Evolutionary conservation across 2,113 vertebrate genomes (phyloP).

Genomic region (Catharus minimus): DNA sequence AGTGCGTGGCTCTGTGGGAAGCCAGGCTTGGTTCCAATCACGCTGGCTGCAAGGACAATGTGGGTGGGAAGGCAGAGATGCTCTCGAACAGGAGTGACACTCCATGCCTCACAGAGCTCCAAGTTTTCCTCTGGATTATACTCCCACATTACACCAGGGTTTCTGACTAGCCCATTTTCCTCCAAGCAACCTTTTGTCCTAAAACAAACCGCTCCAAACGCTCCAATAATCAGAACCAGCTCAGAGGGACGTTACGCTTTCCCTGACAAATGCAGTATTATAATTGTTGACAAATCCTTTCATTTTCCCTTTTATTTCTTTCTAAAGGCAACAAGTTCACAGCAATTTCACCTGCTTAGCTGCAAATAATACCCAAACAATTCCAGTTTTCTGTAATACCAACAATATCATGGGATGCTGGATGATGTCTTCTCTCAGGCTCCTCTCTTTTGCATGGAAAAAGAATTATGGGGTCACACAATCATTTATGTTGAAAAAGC

Average conservation of each 20-base stretch:
- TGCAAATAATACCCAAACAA: neutral
- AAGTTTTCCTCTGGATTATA: neutral
- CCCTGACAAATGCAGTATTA: neutral
- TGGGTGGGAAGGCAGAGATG: neutral
- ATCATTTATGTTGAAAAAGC: neutral
- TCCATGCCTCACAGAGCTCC: neutral
- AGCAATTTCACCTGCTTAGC: neutral
- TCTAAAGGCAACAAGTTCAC: neutral
- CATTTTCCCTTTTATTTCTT: neutral
- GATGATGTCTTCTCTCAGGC: neutral
- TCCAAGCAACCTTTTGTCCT: conserved; percentile 9
- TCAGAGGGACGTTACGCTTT: neutral
- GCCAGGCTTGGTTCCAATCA: neutral
- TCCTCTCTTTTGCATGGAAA: neutral
- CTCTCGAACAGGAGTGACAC: neutral
- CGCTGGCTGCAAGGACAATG: neutral
- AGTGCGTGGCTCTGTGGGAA: neutral
- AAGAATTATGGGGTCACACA: neutral
- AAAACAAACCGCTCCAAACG: conserved; percentile 17
- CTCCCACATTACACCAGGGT: neutral
- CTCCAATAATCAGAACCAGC: neutral
- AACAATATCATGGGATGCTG: neutral
- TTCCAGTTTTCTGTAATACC: neutral
- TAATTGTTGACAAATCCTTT: conserved; percentile 8
- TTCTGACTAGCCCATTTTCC: neutral